Conservation (phyloP, 2,113 vertebrate genomes). For the Sturnira hondurensis region DNA sequence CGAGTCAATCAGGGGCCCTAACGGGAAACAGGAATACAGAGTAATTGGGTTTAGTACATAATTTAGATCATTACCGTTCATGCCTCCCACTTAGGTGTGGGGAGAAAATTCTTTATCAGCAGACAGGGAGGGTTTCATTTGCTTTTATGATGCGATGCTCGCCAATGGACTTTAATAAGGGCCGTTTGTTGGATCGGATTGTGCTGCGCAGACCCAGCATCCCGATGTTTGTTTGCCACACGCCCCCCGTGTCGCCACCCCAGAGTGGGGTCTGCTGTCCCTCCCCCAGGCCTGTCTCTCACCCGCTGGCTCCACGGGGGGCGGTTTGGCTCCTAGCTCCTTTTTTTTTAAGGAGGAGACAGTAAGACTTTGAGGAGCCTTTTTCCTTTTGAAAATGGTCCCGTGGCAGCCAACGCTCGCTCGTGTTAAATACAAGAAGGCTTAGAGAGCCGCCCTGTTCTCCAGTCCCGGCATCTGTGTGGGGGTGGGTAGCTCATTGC, state of each 20-base stretch:
- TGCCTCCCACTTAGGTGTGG: conserved; percentile 74
- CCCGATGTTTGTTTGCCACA: conserved; percentile 73
- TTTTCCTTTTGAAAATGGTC: neutral
- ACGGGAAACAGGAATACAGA: conserved; percentile 83
- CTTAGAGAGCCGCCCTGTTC: neutral
- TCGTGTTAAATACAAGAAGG: neutral
- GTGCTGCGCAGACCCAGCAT: conserved; percentile 67
- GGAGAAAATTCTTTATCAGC: conserved; percentile 78
- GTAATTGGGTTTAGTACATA: conserved; percentile 84
- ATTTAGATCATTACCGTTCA: conserved; percentile 79
- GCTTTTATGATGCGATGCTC: conserved; percentile 76
- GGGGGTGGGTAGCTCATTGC: accelerated
- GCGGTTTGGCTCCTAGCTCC: neutral
- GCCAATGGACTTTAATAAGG: conserved; percentile 78
- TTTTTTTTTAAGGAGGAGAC: conserved; percentile 21
- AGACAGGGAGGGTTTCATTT: conserved; percentile 75
- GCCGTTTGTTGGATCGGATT: conserved; percentile 78
- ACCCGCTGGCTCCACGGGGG: neutral
- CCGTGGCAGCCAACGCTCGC: neutral
- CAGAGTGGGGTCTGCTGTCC: too few relatives aligned
- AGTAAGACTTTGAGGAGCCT: neutral
- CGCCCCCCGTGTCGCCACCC: too few relatives aligned
- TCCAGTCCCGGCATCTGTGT: neutral
- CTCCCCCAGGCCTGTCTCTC: too few relatives aligned
- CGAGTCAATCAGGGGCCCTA: conserved; percentile 76